Evolutionary conservation across 2,888 invertebrate genomes (phyloP).

Genomic region (Alloscopus bannaensis): DNA sequence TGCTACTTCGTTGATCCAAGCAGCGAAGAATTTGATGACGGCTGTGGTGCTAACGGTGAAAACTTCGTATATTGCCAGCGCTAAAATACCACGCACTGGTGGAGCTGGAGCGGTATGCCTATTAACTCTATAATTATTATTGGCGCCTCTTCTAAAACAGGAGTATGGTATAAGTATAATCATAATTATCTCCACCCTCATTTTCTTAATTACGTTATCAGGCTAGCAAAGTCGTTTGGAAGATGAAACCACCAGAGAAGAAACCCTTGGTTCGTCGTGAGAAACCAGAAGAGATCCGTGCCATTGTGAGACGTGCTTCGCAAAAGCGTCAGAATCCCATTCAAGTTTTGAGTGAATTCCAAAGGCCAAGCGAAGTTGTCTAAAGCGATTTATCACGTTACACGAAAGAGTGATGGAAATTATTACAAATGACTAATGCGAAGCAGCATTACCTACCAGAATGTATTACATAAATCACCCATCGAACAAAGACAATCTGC

Average conservation of each 20-base stretch:
- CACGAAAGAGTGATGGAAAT: too few species aligned
- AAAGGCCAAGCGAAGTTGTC: conserved; percentile 55
- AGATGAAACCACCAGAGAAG: conserved; percentile 80
- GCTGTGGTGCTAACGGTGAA: conserved; percentile 80
- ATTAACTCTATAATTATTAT: too few species aligned
- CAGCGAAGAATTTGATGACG: conserved; percentile 80
- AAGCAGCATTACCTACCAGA: not conserved
- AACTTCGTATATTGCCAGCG: conserved; percentile 80
- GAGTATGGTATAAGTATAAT: too few species aligned
- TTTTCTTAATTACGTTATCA: conserved; percentile 8
- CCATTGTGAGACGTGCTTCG: conserved; percentile 62
- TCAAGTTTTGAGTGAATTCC: conserved; percentile 63
- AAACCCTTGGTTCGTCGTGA: conserved; percentile 77
- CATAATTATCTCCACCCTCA: too few species aligned
- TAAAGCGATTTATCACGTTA: conserved; percentile 6
- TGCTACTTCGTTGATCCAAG: conserved; percentile 80
- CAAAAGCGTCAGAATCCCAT: conserved; percentile 66
- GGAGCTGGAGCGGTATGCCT: conserved; percentile 33
- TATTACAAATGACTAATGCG: not conserved
- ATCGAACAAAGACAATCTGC: not conserved
- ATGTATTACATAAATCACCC: not conserved
- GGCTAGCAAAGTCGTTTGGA: conserved; percentile 55
- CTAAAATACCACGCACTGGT: conserved; percentile 76
- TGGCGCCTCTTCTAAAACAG: too few species aligned
- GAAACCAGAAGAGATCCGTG: conserved; percentile 66